Evolutionary conservation across 2,113 vertebrate species (phyloP).

Genomic region (Trogon melanurus): DNA sequence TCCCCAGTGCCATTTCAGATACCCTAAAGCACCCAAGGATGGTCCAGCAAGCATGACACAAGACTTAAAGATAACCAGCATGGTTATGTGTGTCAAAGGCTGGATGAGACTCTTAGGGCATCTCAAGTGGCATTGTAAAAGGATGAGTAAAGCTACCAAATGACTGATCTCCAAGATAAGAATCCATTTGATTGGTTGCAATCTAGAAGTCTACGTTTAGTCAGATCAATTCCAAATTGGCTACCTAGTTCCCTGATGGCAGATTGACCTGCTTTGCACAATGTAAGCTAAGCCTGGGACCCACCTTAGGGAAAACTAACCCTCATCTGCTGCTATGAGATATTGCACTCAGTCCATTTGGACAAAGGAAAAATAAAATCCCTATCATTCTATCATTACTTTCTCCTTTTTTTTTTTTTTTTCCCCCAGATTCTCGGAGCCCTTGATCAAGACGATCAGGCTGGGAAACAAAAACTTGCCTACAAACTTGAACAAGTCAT

Average conservation of each 20-base stretch:
- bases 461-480: conserved; percentile 97
- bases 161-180: not conserved
- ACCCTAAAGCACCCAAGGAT: not conserved
- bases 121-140: not conserved
- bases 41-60: not conserved
- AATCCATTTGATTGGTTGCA: not conserved
- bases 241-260: not conserved
- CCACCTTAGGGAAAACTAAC: not conserved
- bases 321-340: not conserved
- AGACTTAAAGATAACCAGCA: not conserved
- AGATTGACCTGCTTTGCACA: not conserved
- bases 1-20: not conserved
- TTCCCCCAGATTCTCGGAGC: conserved; percentile 94
- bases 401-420: not conserved
- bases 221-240: not conserved
- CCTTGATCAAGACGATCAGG: conserved; percentile 93
- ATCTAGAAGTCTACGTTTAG: not conserved
- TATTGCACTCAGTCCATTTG: not conserved
- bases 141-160: not conserved
- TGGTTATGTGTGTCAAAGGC: not conserved
- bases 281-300: not conserved
- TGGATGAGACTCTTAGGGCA: not conserved
- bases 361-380: not conserved
- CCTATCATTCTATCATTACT: not conserved
- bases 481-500: conserved; percentile 99